These are phyloP conservation scores for Bryconaethiops microstoma DNA, from an alignment of 2,797 vertebrate genomes.

Conservation along the genomic window DNA sequence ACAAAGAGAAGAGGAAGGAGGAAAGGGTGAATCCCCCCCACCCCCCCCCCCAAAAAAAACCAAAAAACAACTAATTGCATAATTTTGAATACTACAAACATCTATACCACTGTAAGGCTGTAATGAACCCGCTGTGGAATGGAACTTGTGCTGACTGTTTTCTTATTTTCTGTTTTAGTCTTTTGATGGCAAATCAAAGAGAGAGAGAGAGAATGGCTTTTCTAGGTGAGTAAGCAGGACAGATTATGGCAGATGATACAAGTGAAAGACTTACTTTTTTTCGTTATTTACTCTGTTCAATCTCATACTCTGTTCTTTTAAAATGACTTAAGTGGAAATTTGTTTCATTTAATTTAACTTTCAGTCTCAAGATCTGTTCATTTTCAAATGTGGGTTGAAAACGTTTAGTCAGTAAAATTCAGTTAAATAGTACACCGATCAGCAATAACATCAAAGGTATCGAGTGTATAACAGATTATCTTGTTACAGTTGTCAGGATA, in stretches of 20 bases:
- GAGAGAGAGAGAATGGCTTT: constrained; percentile 96
- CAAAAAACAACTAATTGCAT: too few species aligned
- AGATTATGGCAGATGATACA: background rate
- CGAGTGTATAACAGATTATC: too few species aligned
- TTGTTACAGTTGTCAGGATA: too few species aligned
- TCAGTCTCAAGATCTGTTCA: too few species aligned
- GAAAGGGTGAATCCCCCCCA: constrained; percentile 80
- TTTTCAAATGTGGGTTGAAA: too few species aligned
- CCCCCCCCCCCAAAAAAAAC: too few species aligned
- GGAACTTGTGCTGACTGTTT: background rate
- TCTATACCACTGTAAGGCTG: background rate
- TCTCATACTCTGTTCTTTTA: background rate
- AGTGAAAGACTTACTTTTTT: background rate
- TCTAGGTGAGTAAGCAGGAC: constrained; percentile 80
- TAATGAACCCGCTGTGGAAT: background rate
- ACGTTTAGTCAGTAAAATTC: too few species aligned
- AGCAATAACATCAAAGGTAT: too few species aligned
- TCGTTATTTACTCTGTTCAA: background rate
- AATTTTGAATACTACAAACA: background rate
- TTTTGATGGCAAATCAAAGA: constrained; percentile 88
- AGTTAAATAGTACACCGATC: too few species aligned
- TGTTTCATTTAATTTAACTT: too few species aligned
- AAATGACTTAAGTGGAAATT: background rate
- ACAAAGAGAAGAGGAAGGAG: constrained; percentile 87
- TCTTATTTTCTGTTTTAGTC: constrained; percentile 74